These are phyloP conservation scores for Coreoperca whiteheadi DNA, from an alignment of 2,113 vertebrate species.

Conservation along the genomic window DNA sequence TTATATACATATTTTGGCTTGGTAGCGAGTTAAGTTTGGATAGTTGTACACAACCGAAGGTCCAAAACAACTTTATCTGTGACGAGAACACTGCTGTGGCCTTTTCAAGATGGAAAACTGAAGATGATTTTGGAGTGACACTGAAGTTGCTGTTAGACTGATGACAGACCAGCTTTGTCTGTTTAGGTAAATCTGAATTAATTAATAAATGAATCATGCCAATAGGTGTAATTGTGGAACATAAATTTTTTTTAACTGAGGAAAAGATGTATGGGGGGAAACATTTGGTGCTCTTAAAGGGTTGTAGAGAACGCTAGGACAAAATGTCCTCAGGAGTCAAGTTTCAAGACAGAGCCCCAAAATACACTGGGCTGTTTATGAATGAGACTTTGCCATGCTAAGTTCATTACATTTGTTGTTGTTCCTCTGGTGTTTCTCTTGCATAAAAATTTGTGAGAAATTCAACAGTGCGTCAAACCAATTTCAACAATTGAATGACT, in stretches of 20 bases:
- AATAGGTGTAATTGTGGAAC: not conserved
- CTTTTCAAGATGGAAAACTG: not conserved
- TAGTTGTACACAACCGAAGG: no score
- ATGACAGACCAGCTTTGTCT: not conserved
- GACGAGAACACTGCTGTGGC: no score
- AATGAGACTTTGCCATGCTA: constrained; percentile 35
- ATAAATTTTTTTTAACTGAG: not conserved
- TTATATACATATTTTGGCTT: not conserved
- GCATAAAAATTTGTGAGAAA: constrained; percentile 13
- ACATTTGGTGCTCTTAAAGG: not conserved
- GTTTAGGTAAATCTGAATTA: not conserved
- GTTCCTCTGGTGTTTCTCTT: not conserved
- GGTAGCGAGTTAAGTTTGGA: not conserved
- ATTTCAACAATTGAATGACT: constrained; percentile 8
- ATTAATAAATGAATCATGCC: not conserved
- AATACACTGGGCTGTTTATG: constrained; percentile 34
- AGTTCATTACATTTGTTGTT: constrained; percentile 20
- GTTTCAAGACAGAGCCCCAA: constrained; percentile 49
- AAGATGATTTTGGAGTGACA: not conserved
- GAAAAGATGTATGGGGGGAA: not conserved
- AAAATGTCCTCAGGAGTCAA: constrained; percentile 55
- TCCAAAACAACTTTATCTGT: no score
- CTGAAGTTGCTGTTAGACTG: not conserved
- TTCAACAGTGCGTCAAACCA: constrained; percentile 1
- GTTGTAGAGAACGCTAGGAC: constrained; percentile 49